Conservation (phyloP, 2,113 vertebrate genomes). For the Centropus bengalensis region DNA sequence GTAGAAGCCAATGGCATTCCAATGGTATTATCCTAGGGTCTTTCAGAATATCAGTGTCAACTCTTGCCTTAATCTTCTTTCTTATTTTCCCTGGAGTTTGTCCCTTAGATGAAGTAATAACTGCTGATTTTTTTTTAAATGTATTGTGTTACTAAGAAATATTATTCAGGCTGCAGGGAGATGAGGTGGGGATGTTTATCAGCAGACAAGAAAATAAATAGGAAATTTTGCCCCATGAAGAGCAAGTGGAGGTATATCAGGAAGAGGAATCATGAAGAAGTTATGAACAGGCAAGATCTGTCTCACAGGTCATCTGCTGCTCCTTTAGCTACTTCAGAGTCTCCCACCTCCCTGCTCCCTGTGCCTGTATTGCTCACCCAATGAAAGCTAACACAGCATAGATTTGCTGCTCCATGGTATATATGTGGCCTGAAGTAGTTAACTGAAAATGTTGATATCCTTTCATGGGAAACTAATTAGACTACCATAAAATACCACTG, state of each 20-base stretch:
- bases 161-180: neutral
- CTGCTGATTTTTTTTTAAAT: neutral
- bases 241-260: neutral
- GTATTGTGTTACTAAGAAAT: neutral
- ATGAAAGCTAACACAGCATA: neutral
- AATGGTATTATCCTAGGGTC: neutral
- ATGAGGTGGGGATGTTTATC: neutral
- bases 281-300: neutral
- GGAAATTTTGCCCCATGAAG: neutral
- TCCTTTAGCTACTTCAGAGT: neutral
- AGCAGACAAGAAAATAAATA: neutral
- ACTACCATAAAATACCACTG: neutral
- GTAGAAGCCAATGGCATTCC: neutral
- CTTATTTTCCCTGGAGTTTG: neutral
- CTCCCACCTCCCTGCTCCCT: neutral
- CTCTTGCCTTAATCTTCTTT: neutral
- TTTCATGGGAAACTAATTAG: neutral
- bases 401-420: neutral
- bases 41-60: neutral
- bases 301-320: neutral
- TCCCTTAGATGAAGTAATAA: neutral
- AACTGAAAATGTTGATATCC: neutral
- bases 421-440: neutral
- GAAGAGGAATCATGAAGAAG: neutral
- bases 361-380: neutral